Base-by-base conservation (phyloP, 2,888 invertebrate genomes). In the Eilema caniola region DNA sequence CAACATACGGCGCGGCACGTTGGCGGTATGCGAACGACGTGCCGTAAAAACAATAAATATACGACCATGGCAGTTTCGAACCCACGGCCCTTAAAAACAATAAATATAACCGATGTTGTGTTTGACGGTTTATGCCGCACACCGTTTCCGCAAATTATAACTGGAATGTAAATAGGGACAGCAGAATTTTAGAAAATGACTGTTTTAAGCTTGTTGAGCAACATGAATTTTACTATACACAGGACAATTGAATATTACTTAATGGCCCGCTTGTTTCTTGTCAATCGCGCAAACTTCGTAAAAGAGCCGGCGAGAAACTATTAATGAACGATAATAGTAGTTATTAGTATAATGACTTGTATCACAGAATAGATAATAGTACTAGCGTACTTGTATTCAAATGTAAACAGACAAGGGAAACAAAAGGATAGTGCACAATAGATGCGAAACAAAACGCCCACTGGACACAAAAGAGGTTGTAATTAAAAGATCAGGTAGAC, bases 401-500 rank as follows among this genome's bases (percentile, higher is more conserved):
- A 80, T 57, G 23, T 69, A 72, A 65, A 66, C 72, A 73, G 72
- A 70, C 71, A 79, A 75, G 73, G 63, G 25, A 75, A 31, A 83
- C 78, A 81, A 86, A 76, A 69, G 73, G 69, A 64, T 64, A 66
- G 60, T 65, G 69, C 62, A 84, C 82, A 84, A 85, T 78, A 76
- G 78, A 71, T 73, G 81, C 78, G 79, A 81, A 85, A 85, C 82
- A 86, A 85, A 86, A 83, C 83, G 73, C 68, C 73, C 82, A 69
- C 79, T 77, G 80, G 82, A 85, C 79, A 86, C 85, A 88, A 88
- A 88, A 81, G 85, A 77, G 75, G 75, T 74, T 82, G 85, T 88
- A 89, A 91, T 90, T 90, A 89, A 89, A 88, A 88, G 85, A 89
- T 89, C 92, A 92, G 92, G 92, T 91, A 91, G 88, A 79, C 85